These are phyloP conservation scores for Apocheima hispidaria DNA, from an alignment of 2,888 invertebrate genomes.

Conservation along the genomic window DNA sequence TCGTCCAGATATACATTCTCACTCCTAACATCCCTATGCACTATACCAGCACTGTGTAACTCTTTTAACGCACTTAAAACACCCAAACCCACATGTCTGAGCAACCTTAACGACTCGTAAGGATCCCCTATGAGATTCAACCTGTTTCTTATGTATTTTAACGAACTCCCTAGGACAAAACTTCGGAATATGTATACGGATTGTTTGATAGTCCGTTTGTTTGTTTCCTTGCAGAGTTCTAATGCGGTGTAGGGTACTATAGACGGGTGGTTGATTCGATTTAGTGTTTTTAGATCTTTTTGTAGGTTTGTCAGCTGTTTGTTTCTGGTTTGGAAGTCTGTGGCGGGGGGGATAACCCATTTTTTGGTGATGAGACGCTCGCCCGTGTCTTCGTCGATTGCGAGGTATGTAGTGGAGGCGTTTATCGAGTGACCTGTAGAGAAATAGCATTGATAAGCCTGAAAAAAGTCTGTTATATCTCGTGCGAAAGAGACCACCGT, in stretches of 20 bases:
- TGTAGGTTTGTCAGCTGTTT: slow-evolving; percentile 89
- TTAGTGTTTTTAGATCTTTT: slow-evolving; percentile 91
- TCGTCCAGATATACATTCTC: slow-evolving; percentile 91
- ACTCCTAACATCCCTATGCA: slow-evolving; percentile 93
- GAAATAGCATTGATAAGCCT: neutral
- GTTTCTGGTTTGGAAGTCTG: slow-evolving; percentile 75
- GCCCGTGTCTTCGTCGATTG: slow-evolving; percentile 91
- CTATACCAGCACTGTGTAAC: slow-evolving; percentile 92
- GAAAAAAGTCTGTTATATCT: neutral
- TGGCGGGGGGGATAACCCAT: slow-evolving; percentile 87
- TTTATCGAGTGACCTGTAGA: slow-evolving; percentile 89
- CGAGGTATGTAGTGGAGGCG: slow-evolving; percentile 91
- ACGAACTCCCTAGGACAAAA: slow-evolving; percentile 84
- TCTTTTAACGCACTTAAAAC: slow-evolving; percentile 91
- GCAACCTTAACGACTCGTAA: slow-evolving; percentile 68
- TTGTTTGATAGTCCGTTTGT: slow-evolving; percentile 59
- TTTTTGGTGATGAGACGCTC: slow-evolving; percentile 91
- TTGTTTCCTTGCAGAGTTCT: slow-evolving; percentile 87
- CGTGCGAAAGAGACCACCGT: no score
- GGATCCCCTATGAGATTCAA: slow-evolving; percentile 62
- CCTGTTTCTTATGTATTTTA: slow-evolving; percentile 63
- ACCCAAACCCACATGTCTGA: slow-evolving; percentile 89
- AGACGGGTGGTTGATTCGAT: slow-evolving; percentile 89
- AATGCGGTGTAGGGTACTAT: slow-evolving; percentile 92
- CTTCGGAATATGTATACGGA: slow-evolving; percentile 90